phyloP scores from a whole-genome alignment of 2,797 vertebrate genomes.

The Melopsittacus undulatus region DNA sequence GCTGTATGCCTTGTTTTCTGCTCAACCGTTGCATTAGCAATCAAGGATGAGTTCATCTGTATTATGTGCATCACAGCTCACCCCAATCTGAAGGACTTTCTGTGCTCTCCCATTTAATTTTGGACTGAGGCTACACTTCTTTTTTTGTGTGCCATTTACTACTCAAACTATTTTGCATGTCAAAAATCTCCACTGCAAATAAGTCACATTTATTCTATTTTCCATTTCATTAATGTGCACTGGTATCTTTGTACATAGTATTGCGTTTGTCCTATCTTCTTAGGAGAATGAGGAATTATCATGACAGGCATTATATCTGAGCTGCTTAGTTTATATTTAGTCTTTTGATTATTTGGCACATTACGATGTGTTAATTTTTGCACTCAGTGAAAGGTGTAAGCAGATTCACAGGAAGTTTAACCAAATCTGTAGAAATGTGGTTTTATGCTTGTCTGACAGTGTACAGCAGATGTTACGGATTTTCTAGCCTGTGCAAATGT shows the following conservation, averaged over 20 bases:
- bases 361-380: constrained; percentile 43
- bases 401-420: constrained; percentile 23
- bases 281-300: neutral
- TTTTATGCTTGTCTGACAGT: neutral
- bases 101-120: neutral
- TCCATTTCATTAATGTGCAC: neutral
- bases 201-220: neutral
- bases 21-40: neutral
- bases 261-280: neutral
- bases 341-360: constrained; percentile 39
- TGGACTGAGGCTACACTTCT: neutral
- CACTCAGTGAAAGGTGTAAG: neutral
- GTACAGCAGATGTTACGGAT: neutral
- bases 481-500: neutral
- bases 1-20: neutral
- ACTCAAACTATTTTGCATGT: neutral
- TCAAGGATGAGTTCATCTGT: neutral
- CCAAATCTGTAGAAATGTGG: neutral
- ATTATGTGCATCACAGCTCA: neutral
- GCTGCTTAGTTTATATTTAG: constrained; percentile 28
- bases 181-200: neutral
- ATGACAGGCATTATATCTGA: neutral
- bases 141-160: neutral
- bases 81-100: neutral
- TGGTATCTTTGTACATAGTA: neutral